Conservation (phyloP, 2,113 vertebrate genomes). For the Sminthopsis crassicaudata region DNA sequence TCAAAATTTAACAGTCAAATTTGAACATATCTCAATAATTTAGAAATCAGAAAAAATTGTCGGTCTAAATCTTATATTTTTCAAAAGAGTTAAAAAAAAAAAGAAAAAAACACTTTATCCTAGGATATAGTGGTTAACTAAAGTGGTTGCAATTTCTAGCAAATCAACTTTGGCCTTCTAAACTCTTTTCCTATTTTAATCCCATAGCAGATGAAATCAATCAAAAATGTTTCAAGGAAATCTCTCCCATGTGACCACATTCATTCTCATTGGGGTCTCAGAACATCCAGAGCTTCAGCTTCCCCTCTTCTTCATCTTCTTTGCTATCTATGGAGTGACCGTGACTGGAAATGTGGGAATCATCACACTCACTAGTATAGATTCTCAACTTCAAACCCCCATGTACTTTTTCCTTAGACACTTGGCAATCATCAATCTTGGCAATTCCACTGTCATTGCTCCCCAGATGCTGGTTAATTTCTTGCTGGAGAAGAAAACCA, state of each 20-base stretch:
- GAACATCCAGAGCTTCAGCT: background rate
- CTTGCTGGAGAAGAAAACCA: background rate
- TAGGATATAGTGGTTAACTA: background rate
- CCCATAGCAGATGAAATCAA: background rate
- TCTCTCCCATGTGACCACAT: background rate
- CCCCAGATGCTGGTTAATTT: constrained; percentile 5
- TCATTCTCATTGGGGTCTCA: background rate
- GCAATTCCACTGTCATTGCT: background rate
- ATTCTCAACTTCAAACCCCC: background rate
- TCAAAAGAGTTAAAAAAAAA: background rate
- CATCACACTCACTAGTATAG: background rate
- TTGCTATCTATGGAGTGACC: background rate
- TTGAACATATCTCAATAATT: background rate
- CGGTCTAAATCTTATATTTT: background rate
- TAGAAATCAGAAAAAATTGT: background rate
- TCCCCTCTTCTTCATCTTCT: background rate
- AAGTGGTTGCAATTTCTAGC: background rate
- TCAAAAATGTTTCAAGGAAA: background rate
- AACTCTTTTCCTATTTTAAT: background rate
- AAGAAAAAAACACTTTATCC: background rate
- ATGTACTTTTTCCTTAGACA: constrained; percentile 24
- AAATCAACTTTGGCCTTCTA: background rate
- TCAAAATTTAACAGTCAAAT: background rate
- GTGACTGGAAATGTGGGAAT: background rate
- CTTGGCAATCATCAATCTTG: background rate